Evolutionary conservation across 1,140 invertebrate genomes (phyloP).

Genomic region (Riptortus pedestris): DNA sequence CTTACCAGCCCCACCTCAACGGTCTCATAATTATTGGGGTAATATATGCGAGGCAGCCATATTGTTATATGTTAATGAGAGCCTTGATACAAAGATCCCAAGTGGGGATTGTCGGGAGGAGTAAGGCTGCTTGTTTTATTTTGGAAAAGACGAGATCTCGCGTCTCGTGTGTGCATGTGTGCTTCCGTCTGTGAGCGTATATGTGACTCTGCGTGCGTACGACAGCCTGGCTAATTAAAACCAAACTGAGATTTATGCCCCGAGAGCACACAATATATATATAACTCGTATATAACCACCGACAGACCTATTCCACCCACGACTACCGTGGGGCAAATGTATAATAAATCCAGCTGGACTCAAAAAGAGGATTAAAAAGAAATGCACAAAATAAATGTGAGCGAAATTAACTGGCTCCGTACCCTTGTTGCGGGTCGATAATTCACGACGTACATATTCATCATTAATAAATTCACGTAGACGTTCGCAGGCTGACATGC

Average conservation of each 20-base stretch:
- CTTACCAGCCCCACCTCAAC: not conserved
- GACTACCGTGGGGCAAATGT: not conserved
- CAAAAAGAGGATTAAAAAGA: not conserved
- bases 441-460: too few species aligned
- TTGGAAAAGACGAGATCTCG: not conserved
- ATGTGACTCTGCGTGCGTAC: not conserved
- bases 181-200: not conserved
- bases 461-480: too few species aligned
- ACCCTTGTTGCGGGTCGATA: too few species aligned
- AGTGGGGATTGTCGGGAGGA: not conserved
- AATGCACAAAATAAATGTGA: not conserved
- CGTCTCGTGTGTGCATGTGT: not conserved
- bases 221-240: conserved; percentile 3
- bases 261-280: not conserved
- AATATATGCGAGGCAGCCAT: conserved; percentile 6
- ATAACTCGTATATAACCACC: not conserved
- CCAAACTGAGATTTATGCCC: not conserved
- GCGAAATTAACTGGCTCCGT: not conserved
- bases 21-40: not conserved
- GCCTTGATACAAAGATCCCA: not conserved
- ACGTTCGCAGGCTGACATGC: too few species aligned
- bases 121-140: conserved; percentile 4
- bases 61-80: conserved; percentile 18
- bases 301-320: not conserved
- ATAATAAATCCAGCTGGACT: not conserved